Conservation (phyloP, 1,140 invertebrate genomes). For the Dreissena polymorpha region DNA sequence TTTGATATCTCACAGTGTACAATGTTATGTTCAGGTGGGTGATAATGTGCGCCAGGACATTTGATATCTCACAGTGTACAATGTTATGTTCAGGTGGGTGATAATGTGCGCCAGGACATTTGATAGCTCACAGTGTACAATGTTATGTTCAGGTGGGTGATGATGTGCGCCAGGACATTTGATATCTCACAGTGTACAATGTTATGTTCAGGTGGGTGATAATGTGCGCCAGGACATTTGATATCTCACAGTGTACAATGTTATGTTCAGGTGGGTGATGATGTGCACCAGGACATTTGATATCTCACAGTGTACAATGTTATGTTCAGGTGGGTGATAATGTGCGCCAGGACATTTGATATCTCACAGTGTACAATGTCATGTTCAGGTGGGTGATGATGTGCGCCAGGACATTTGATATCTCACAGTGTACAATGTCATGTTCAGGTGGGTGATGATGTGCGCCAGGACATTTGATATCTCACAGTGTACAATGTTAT, state of each 20-base stretch:
- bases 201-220: constrained; percentile 27
- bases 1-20: constrained; percentile 77
- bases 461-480: constrained; percentile 90
- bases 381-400: constrained; percentile 36
- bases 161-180: constrained; percentile 89
- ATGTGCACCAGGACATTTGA: constrained; percentile 90
- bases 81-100: constrained; percentile 22
- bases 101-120: constrained; percentile 89
- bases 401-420: constrained; percentile 90
- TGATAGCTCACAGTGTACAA: background rate
- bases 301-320: background rate
- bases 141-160: constrained; percentile 27
- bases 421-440: background rate
- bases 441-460: constrained; percentile 38
- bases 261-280: constrained; percentile 27
- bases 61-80: background rate
- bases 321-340: constrained; percentile 30
- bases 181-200: background rate
- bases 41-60: constrained; percentile 89
- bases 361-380: background rate
- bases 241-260: background rate
- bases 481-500: background rate
- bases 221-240: constrained; percentile 89
- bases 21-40: constrained; percentile 15
- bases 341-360: constrained; percentile 90